Base-by-base conservation (phyloP, 2,113 vertebrate species). In the Tricholaema leucomelas region DNA sequence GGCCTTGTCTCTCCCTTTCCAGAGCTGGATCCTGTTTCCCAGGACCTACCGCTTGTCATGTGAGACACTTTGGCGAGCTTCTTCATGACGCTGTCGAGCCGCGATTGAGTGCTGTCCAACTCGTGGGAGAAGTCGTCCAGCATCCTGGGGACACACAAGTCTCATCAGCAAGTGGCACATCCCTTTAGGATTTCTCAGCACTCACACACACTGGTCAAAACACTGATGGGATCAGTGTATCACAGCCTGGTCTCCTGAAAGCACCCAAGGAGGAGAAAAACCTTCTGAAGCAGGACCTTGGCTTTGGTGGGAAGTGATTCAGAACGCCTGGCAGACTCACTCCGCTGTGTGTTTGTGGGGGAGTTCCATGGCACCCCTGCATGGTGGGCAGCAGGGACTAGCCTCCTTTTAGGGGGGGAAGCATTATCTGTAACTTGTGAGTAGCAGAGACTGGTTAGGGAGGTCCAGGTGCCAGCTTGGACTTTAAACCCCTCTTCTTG, bases 21-120 rank as follows among this genome's bases (percentile, higher is more conserved):
- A 78, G 67, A 58, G 35, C 44, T 10, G 6, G 9, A 40, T 75
- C 63, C 74, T 50, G 10, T 27, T 38, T 72, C 61, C 90, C 65
- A 36, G 71, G 67, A 98, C 98, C 96, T 97, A 99, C 99, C 99
- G 7, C 98, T 99, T 15, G 98, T 99, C 99, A 99, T 99, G 97
- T 99, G 99, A 83, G 99, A 99, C 42, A 99, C 99, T 95, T 99
- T 99, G 40, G 99, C 99, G 55, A 99, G 97, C 90, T 99, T 99
- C 98, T 99, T 99, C 98, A 99, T 99, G 79, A 99, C 99, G 2
- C 98, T 99, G 96, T 99, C 99, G 58, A 99, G 97, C 88, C 98
- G 98, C 4, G 99, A 99, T 33, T 99, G 99, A 50, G 98, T 98
- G 96, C 97, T 98, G 96, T 99, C 99, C 94, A 99, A 71, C 83